Conservation (phyloP, 2,113 vertebrate genomes). For the Halcyon malimbica region DNA sequence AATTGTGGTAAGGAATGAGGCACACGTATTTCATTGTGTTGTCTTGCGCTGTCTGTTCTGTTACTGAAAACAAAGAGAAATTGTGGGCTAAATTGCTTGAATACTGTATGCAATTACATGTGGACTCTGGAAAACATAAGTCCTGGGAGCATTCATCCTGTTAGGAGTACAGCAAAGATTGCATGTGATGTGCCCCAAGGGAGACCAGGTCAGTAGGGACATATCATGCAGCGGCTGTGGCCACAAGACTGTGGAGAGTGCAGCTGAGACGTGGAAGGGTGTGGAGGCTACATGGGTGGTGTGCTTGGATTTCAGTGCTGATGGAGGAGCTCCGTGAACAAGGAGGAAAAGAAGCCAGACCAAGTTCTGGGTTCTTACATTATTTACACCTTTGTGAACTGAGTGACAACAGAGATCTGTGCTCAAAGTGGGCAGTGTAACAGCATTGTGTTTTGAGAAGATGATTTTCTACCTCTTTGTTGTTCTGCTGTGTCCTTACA, state of each 20-base stretch:
- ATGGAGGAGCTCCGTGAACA: background rate
- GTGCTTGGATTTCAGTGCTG: no score
- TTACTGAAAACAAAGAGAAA: background rate
- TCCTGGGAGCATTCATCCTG: fast-evolving
- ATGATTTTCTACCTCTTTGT: background rate
- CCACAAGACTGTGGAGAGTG: fast-evolving
- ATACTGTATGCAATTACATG: background rate
- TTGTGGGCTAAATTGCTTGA: background rate
- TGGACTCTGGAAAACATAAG: background rate
- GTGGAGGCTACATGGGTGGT: fast-evolving
- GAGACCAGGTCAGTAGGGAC: fast-evolving
- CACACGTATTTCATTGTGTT: background rate
- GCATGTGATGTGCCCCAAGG: fast-evolving
- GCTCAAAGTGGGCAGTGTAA: background rate
- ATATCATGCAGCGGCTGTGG: fast-evolving
- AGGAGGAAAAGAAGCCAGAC: background rate
- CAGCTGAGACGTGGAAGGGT: fast-evolving
- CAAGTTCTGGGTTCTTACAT: background rate
- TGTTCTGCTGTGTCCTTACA: background rate
- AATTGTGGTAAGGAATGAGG: background rate
- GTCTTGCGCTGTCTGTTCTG: background rate
- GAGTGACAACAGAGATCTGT: background rate
- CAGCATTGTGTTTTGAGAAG: background rate
- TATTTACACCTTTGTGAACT: background rate
- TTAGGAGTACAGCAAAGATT: background rate